Evolutionary conservation across 2,888 invertebrate species (phyloP).

Genomic region (Octonoba sinensis): DNA sequence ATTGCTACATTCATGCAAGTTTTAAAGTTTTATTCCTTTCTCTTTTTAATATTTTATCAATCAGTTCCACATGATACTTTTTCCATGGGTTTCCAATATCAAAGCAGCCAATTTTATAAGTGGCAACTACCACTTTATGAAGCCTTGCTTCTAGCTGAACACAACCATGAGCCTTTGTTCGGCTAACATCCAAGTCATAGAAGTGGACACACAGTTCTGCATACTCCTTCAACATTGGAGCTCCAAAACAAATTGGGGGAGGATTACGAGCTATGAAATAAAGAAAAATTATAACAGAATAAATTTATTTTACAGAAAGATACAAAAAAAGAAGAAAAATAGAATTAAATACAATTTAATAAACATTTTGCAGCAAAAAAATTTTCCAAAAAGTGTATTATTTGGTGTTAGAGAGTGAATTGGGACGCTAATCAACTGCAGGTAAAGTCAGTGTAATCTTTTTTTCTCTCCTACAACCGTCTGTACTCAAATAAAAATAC

Average conservation of each 20-base stretch:
- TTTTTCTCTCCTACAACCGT: no score
- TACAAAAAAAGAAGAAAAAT: no score
- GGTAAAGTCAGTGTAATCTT: no score
- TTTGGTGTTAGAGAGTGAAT: no score
- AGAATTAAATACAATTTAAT: no score
- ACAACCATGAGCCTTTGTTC: slow-evolving; percentile 69
- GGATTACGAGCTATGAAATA: slow-evolving; percentile 68
- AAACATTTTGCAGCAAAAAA: background rate
- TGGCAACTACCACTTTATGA: slow-evolving; percentile 68
- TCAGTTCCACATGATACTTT: slow-evolving; percentile 22
- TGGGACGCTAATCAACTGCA: no score
- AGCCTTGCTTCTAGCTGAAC: slow-evolving; percentile 69
- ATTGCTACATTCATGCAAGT: no score
- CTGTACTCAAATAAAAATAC: no score
- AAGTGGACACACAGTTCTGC: slow-evolving; percentile 70
- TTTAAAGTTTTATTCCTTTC: no score
- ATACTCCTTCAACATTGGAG: slow-evolving; percentile 70
- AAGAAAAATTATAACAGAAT: background rate
- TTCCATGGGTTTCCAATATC: slow-evolving; percentile 65
- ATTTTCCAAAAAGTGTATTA: background rate
- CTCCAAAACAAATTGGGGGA: slow-evolving; percentile 71
- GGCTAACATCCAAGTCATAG: slow-evolving; percentile 68
- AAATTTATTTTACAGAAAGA: background rate
- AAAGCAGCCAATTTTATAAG: slow-evolving; percentile 71
- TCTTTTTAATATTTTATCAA: slow-evolving; percentile 14